A percentile compares a stretch with the other conserved stretches of the same genome.
phyloP scores from a whole-genome alignment of 2,888 invertebrate genomes.

The Microctonus hyperodae region DNA sequence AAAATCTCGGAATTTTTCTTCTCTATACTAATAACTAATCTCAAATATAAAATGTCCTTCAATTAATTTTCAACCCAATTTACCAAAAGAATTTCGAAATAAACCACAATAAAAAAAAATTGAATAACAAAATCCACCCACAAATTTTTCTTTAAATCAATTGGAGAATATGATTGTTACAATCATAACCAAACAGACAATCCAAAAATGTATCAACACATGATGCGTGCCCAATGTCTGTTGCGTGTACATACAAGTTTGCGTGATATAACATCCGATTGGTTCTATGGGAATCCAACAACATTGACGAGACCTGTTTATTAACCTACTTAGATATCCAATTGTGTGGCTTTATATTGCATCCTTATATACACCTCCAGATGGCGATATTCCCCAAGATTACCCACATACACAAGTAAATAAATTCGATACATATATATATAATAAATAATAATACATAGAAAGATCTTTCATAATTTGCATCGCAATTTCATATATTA shows the following conservation, averaged over 20 bases:
- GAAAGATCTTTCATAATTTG: constrained; percentile 37
- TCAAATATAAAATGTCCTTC: no score
- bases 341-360: constrained; percentile 33
- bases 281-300: constrained; percentile 56
- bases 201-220: no score
- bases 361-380: constrained; percentile 35
- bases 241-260: constrained; percentile 46
- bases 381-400: constrained; percentile 48
- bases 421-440: neutral
- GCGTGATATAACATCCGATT: constrained; percentile 56
- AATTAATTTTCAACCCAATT: no score
- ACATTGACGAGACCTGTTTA: constrained; percentile 57
- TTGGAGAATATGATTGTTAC: no score
- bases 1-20: no score
- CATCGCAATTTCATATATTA: constrained; percentile 31
- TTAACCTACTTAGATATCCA: constrained; percentile 56
- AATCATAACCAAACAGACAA: no score
- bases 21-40: no score
- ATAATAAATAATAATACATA: constrained; percentile 6
- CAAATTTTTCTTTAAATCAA: no score
- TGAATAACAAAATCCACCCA: no score
- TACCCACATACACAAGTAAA: neutral
- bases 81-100: no score
- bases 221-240: no score
- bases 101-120: no score